Percentiles rank a stretch among this genome's conserved stretches.
These are phyloP conservation scores for Argyrosomus regius DNA, from an alignment of 2,797 vertebrate species.

Conservation along the genomic window DNA sequence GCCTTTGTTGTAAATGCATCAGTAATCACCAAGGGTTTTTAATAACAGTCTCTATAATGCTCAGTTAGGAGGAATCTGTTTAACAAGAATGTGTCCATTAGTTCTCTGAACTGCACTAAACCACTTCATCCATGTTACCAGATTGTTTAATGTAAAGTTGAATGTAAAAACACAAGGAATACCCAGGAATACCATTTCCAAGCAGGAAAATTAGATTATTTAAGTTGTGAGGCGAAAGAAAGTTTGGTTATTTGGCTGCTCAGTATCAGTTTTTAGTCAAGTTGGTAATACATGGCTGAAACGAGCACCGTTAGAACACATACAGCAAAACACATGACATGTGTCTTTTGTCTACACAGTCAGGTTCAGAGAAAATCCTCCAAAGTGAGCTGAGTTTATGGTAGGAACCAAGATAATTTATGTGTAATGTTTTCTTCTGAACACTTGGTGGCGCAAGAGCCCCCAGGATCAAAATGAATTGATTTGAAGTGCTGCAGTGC, in stretches of 20 bases:
- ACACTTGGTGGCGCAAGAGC: slow-evolving; percentile 66
- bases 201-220: too few species aligned
- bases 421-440: slow-evolving; percentile 35
- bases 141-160: too few species aligned
- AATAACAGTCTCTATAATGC: too few species aligned
- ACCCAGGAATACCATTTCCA: too few species aligned
- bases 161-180: too few species aligned
- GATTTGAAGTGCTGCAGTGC: slow-evolving; percentile 48
- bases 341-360: neutral
- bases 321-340: neutral
- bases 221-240: neutral
- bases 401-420: neutral
- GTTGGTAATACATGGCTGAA: neutral
- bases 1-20: neutral
- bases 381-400: neutral
- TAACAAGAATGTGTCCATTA: too few species aligned
- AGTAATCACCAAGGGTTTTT: neutral
- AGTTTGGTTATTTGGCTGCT: neutral
- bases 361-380: neutral
- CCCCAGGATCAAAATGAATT: neutral
- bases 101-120: too few species aligned
- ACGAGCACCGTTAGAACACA: neutral
- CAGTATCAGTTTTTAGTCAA: neutral
- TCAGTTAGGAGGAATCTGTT: too few species aligned
- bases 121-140: too few species aligned